phyloP scores from a whole-genome alignment of 1,140 invertebrate genomes.

The Pogonomyrmex barbatus region DNA sequence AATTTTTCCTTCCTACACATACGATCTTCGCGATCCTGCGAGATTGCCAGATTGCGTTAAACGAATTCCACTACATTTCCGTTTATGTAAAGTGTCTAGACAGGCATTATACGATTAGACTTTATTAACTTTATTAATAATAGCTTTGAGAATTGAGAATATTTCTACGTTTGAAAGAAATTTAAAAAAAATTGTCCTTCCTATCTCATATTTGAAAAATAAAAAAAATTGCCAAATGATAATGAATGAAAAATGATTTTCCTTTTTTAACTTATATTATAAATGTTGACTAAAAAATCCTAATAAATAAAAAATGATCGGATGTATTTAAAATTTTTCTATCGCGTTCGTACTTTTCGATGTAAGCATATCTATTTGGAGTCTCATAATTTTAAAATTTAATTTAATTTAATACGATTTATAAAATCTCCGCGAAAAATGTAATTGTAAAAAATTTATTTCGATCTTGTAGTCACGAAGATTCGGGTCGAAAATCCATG shows the following conservation, averaged over 20 bases:
- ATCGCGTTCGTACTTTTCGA: neutral
- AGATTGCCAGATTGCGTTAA: slow-evolving; percentile 10
- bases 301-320: neutral
- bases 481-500: neutral
- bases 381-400: neutral
- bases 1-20: slow-evolving; percentile 24
- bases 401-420: neutral
- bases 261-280: neutral
- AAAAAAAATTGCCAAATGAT: neutral
- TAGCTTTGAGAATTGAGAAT: neutral
- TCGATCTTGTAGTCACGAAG: neutral
- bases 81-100: neutral
- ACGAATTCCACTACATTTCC: slow-evolving; percentile 14
- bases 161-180: neutral
- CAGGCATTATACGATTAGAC: neutral
- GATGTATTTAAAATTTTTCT: neutral
- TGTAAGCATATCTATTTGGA: neutral
- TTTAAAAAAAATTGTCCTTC: neutral
- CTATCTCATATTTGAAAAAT: neutral
- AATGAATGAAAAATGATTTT: neutral
- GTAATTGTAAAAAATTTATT: neutral
- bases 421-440: neutral
- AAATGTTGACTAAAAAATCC: neutral
- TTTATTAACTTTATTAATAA: neutral
- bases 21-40: slow-evolving; percentile 19